Conservation (phyloP, 2,888 invertebrate genomes). For the Branchellion lobata region DNA sequence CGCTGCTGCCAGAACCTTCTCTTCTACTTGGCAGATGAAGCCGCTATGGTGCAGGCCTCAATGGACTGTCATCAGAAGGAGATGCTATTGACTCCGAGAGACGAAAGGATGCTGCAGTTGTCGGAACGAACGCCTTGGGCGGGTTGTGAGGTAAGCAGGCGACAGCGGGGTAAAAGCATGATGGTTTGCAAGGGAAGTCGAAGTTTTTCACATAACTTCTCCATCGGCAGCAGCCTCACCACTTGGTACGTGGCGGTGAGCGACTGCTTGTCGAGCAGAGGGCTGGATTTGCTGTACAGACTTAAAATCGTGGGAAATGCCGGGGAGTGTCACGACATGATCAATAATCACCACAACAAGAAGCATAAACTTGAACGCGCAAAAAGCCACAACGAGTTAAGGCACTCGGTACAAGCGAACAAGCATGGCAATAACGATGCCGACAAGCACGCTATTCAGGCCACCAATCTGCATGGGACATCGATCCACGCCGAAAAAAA, state of each 20-base stretch:
- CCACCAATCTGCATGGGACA: not conserved
- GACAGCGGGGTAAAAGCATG: conserved; percentile 45
- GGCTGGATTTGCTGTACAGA: conserved; percentile 50
- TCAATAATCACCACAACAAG: not conserved
- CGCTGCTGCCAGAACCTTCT: conserved; percentile 52
- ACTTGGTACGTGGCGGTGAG: conserved; percentile 51
- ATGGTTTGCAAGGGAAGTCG: conserved; percentile 50
- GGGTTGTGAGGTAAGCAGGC: conserved; percentile 49
- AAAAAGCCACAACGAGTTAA: not conserved
- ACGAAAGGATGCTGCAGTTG: conserved; percentile 51
- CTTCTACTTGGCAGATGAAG: conserved; percentile 51
- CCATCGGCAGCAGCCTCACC: conserved; percentile 43
- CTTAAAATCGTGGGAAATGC: conserved; percentile 50
- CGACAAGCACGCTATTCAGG: not conserved
- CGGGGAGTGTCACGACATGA: conserved; percentile 47
- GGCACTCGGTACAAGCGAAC: not conserved
- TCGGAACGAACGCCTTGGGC: conserved; percentile 52
- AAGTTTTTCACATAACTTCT: conserved; percentile 47
- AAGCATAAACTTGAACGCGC: not conserved
- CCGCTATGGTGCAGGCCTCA: conserved; percentile 46
- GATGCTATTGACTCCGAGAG: conserved; percentile 48
- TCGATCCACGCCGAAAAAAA: not conserved
- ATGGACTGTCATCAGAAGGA: conserved; percentile 52
- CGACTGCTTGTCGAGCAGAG: conserved; percentile 49
- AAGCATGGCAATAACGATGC: not conserved